Conservation (phyloP, 2,797 vertebrate genomes). For the Nannoperca australis region DNA sequence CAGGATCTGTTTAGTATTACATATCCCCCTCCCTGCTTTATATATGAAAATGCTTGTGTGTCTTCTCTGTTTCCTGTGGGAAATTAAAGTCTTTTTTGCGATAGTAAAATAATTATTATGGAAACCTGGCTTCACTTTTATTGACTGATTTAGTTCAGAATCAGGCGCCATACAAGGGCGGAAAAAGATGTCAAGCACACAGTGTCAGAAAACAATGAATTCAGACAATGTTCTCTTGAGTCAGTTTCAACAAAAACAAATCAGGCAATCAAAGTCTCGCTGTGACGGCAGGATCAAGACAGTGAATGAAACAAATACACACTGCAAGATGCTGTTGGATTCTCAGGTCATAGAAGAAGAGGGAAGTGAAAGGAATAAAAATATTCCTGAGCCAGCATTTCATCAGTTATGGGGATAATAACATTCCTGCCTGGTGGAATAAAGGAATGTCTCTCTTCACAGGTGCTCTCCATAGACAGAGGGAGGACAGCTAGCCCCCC, state of each 20-base stretch:
- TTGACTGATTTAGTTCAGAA: conserved; percentile 44
- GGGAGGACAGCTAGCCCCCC: conserved; percentile 14
- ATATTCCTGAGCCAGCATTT: conserved; percentile 51
- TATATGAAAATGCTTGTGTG: conserved; percentile 37
- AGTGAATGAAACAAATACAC: conserved; percentile 44
- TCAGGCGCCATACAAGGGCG: neutral
- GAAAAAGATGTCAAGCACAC: conserved; percentile 29
- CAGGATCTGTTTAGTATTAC: conserved; percentile 32
- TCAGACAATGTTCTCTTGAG: conserved; percentile 40
- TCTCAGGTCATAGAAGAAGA: conserved; percentile 58
- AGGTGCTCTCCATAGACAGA: conserved; percentile 15
- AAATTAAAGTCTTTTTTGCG: conserved; percentile 40
- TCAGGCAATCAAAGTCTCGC: conserved; percentile 33
- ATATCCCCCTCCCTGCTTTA: conserved; percentile 20
- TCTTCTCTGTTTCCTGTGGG: conserved; percentile 28
- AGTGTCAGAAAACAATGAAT: conserved; percentile 40
- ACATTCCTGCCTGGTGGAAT: conserved; percentile 52
- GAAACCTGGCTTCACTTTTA: conserved; percentile 38
- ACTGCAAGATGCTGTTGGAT: conserved; percentile 38
- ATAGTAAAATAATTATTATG: conserved; percentile 45
- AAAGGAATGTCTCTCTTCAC: conserved; percentile 49
- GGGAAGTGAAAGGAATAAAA: conserved; percentile 31
- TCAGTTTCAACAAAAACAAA: conserved; percentile 40
- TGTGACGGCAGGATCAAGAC: conserved; percentile 42
- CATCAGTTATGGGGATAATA: conserved; percentile 66